Base-by-base conservation (phyloP, 2,888 invertebrate genomes). In the Lepidochrysops patricia region DNA sequence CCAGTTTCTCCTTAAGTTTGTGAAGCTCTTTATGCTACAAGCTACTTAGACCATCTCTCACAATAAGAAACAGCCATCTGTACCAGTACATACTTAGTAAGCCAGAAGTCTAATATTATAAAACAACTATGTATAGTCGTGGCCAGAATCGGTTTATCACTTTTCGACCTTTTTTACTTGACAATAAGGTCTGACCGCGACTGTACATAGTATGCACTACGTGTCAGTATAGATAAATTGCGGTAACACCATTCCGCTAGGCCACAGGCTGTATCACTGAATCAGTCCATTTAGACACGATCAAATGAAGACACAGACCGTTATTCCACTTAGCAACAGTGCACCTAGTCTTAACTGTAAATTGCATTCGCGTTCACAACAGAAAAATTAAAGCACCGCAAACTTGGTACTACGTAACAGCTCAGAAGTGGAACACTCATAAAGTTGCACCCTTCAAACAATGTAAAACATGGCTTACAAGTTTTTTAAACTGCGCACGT, bases 321-420 rank as follows among this genome's bases (percentile, higher is more conserved):
- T 43, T 43, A 23, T 43, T 19, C 43, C 43, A 43, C 43, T 23
- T 12, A 43, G 43, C 43, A 43, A 43, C 43, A 9, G 19, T 43
- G 43, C 43, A 43, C 43, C 43, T 43, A 43, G 43, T 43, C 43
- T 43, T 43, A 43, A 43, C 43, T 19, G 43, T 43, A 12, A 43
- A 43, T 43, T 43, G 43, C 43, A 43, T 43, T 43, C 43, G 43
- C 12, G 43, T 23, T 43, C 19, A 12, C 43, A 23, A 43, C 43
- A 23, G 19, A 43, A 43, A 43, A 43, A 43, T 43, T 23, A 43
- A 43, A 43, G 23, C 43, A 19, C 19, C 43, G 43, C 43, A 43
- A 43, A 43, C 43, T 15, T 43, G 15, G 15, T 6, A 43, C 43
- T 43, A 19, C 43, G 43, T 43, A 43, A 19, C 19, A 9, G 43